These are phyloP conservation scores for Caranx ignobilis DNA, from an alignment of 2,113 vertebrate species.

Conservation along the genomic window DNA sequence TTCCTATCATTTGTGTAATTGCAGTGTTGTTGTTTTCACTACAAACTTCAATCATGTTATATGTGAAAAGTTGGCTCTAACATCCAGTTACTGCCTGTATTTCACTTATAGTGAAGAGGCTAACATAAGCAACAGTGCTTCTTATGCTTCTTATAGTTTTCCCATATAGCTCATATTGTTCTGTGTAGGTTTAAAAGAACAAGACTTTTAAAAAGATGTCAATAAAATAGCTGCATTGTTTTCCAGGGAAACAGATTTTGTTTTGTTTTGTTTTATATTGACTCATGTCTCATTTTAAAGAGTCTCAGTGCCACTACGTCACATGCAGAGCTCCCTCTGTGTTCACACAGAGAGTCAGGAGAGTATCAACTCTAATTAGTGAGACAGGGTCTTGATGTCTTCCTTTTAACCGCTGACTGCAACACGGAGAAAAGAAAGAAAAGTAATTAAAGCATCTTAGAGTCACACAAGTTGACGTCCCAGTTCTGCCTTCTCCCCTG, in stretches of 20 bases:
- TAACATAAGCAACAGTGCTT: not conserved
- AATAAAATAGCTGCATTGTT: too few species aligned
- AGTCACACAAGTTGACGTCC: conserved; percentile 45
- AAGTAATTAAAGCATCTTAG: conserved; percentile 24
- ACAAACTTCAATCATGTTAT: not conserved
- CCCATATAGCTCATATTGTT: too few species aligned
- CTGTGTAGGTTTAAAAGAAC: too few species aligned
- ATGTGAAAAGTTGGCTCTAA: not conserved
- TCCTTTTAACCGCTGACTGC: conserved; percentile 10
- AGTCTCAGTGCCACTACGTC: not conserved
- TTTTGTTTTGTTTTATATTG: not conserved
- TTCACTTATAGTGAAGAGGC: not conserved
- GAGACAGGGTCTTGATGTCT: conserved; percentile 20
- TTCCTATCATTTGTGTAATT: too few species aligned
- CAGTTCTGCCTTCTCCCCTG: conserved; percentile 1
- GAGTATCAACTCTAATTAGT: conserved; percentile 19
- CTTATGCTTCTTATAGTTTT: not conserved
- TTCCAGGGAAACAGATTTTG: too few species aligned
- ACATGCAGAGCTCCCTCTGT: conserved; percentile 14
- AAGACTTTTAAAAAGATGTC: too few species aligned
- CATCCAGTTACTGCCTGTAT: not conserved
- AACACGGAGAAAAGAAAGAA: conserved; percentile 11
- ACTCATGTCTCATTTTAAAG: not conserved
- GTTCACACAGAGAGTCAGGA: not conserved
- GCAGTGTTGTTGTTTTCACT: not conserved